Evolutionary conservation across 1,140 invertebrate genomes (phyloP), one percentile per base, ranked within the genome.

Genomic region (Tachypleus tridentatus): DNA sequence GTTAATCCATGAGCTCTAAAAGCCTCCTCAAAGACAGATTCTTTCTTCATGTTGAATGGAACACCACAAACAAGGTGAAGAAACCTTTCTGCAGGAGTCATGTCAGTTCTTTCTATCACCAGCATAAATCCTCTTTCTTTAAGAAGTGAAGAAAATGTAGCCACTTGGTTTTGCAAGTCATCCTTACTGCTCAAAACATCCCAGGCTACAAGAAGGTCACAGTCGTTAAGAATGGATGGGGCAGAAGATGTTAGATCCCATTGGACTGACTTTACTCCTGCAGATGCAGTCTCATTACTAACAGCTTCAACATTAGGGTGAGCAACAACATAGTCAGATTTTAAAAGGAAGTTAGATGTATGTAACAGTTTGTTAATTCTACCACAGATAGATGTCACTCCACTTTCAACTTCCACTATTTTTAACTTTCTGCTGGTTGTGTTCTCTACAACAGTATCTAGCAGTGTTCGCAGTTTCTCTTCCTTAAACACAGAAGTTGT

Each of bases 371-470:
- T 66, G 10, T 71, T 69, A 8, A 78, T 64, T 47, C 65, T 60
- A 49, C 70, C 60, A 58, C 74, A 72, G 3, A 78, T 50, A 9
- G 67, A 50, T 64, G 72, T 70, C 5, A 72, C 67, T 11, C 67
- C 69, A 3, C 75, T 73, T 58, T 71, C 73, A 2, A 88, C 77
- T 80, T 97, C 93, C 4, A 84, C 78, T n/a, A 86, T 79, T 72
- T 89, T 91, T 3, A 95, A 73, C 71, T 87, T 88, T 0, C 85
- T 72, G 0, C 83, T 81, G 47, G 81, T 79, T 50, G 80, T 82
- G 74, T 97, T 97, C 77, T 96, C 92, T 10, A 87, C 74, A 1
- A 86, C 84, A 47, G 88, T 76, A 71, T 95, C 86, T 5, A 87
- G 70, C 56, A 83, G 76, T 0, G 84, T 65, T 51, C 84, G 76